Evolutionary conservation across 2,888 invertebrate genomes (phyloP).

Genomic region (Chloroclysta siterata): DNA sequence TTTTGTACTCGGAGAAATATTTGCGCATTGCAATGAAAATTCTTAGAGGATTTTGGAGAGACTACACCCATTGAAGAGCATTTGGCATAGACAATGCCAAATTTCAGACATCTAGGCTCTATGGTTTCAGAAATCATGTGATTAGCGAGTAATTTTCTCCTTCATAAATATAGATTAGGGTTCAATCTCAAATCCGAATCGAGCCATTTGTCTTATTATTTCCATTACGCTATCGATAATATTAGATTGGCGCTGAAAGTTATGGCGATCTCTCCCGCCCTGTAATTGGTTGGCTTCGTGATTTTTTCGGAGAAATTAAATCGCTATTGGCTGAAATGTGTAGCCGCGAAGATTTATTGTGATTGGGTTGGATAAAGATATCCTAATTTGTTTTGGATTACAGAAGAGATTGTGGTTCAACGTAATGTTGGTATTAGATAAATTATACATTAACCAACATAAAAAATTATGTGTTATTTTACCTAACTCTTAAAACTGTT

Average conservation of each 20-base stretch:
- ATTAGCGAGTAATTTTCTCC: too few relatives aligned
- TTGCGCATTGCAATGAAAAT: too few relatives aligned
- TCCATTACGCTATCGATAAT: slow-evolving; percentile 1
- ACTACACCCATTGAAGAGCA: too few relatives aligned
- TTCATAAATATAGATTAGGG: too few relatives aligned
- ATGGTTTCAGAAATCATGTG: too few relatives aligned
- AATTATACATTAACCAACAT: not conserved
- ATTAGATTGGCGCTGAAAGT: slow-evolving; percentile 29
- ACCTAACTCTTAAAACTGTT: too few relatives aligned
- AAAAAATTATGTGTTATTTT: too few relatives aligned
- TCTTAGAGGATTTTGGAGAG: too few relatives aligned
- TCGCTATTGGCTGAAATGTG: slow-evolving; percentile 28
- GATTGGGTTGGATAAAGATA: slow-evolving; percentile 17
- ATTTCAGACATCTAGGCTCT: too few relatives aligned
- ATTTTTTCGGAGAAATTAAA: slow-evolving; percentile 35
- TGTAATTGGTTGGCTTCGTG: slow-evolving; percentile 30
- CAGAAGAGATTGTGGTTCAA: not conserved
- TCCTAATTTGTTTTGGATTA: slow-evolving; percentile 18
- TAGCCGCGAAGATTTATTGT: slow-evolving; percentile 22
- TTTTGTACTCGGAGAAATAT: too few relatives aligned
- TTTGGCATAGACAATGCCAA: too few relatives aligned
- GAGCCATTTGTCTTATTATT: slow-evolving; percentile 3
- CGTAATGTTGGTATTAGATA: not conserved
- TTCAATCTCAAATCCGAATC: not conserved
- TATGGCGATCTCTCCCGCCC: slow-evolving; percentile 29